Evolutionary conservation across 2,797 vertebrate species (phyloP), one percentile per base, ranked within the genome.

Genomic region (Acridotheres tristis): DNA sequence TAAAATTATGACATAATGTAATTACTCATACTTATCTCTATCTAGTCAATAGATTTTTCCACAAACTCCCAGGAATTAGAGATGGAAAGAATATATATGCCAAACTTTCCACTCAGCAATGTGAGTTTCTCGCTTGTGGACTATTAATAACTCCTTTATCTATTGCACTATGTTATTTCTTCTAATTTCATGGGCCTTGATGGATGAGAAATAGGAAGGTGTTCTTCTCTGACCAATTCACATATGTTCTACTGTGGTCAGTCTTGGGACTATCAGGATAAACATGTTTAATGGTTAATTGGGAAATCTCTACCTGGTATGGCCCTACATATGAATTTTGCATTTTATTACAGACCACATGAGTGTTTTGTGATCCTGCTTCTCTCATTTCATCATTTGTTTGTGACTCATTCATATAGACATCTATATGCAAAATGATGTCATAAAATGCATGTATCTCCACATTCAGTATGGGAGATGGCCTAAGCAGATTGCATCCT

Each of bases 1-100:
- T 83, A 84, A 95, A 92, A 85, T 68, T 85, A 38, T 88, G 91
- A 91, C 65, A 88, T 91, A 93, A 94, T 81, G 76, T n/a, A 92
- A 58, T 96, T 94, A 85, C 62, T 61, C 29, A 58, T 58, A 71
- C 50, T 85, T 89, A 65, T 93, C 85, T 92, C 76, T 71, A 36
- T 67, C 45, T 86, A 84, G 83, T 84, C 86, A 81, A 66, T 30
- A 82, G 25, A 9, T 92, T 91, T 85, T 94, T 78, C 20, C 54
- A 80, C 9, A 75, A 42, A 32, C 30, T 58, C 45, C 11, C 8
- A 59, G 57, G 22, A 89, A 83, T 68, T 61, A 68, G 59, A 94
- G 30, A 71, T 65, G 8, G 14, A 29, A 91, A 74, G 29, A 74
- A 43, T 29, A 65, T 17, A 4, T n/a, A 17, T 65, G 42, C n/a